These are phyloP conservation scores for Lasiurus borealis DNA, from an alignment of 2,113 vertebrate species.

Conservation along the genomic window DNA sequence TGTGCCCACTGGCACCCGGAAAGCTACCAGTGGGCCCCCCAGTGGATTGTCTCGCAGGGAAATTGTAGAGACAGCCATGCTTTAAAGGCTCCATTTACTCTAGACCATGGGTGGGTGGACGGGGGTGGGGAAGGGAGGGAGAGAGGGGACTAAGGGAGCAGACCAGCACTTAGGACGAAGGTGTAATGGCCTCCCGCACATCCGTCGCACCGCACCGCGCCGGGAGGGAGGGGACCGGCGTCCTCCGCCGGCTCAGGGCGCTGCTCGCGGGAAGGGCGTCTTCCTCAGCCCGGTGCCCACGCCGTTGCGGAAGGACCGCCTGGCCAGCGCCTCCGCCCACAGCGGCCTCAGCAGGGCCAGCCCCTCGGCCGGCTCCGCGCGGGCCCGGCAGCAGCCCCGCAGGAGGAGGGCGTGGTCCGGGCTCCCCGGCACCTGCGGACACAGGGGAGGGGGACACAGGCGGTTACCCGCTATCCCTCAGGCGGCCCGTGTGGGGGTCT, in stretches of 20 bases:
- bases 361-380: conserved; percentile 67
- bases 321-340: conserved; percentile 70
- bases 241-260: conserved; percentile 76
- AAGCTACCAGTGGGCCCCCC: background rate
- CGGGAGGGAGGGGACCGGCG: conserved; percentile 30
- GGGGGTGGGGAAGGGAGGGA: background rate
- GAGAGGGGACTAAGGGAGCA: too few relatives aligned
- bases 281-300: conserved; percentile 89
- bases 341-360: conserved; percentile 76
- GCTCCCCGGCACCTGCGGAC: conserved; percentile 77
- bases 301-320: conserved; percentile 88
- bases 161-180: too few relatives aligned
- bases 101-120: too few relatives aligned
- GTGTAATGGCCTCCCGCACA: too few relatives aligned
- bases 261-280: conserved; percentile 88
- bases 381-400: conserved; percentile 78
- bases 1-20: background rate
- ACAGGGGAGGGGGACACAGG: background rate
- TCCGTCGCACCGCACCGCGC: background rate
- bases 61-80: background rate
- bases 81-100: background rate
- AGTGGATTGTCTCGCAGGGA: background rate
- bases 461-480: background rate
- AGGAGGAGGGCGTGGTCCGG: conserved; percentile 82
- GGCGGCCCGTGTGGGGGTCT: background rate